Conservation (phyloP, 2,888 invertebrate genomes). For the Callosobruchus maculatus region DNA sequence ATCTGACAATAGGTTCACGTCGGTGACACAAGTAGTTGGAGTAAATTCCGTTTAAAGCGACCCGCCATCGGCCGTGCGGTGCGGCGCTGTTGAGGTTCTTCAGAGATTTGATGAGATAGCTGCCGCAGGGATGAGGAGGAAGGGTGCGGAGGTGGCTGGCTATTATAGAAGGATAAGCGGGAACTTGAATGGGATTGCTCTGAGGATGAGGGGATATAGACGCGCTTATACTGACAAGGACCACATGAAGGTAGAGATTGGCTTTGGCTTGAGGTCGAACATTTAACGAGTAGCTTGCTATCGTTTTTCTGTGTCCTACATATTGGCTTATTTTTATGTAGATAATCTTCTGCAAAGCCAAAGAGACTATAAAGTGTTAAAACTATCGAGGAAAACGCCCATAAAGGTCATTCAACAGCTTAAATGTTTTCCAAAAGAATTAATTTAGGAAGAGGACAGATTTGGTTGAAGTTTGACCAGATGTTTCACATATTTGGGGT, state of each 20-base stretch:
- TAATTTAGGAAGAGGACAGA: too few species aligned
- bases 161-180: background rate
- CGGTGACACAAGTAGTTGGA: constrained; percentile 39
- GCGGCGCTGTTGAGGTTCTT: background rate
- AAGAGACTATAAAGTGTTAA: too few species aligned
- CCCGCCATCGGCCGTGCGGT: background rate
- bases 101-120: background rate
- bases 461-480: too few species aligned
- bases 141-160: background rate
- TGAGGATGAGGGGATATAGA: background rate
- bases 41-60: background rate
- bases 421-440: too few species aligned
- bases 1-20: constrained; percentile 53
- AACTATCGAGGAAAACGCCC: too few species aligned
- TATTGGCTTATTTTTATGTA: too few species aligned
- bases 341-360: too few species aligned
- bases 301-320: too few species aligned
- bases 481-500: too few species aligned
- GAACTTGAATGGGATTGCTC: background rate
- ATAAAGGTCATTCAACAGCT: too few species aligned
- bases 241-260: background rate
- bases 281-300: background rate
- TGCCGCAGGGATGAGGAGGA: background rate
- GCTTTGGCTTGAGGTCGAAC: background rate
- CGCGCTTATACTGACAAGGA: background rate